These are phyloP conservation scores for Phaethornis superciliosus DNA, from an alignment of 2,113 vertebrate species.

Conservation along the genomic window DNA sequence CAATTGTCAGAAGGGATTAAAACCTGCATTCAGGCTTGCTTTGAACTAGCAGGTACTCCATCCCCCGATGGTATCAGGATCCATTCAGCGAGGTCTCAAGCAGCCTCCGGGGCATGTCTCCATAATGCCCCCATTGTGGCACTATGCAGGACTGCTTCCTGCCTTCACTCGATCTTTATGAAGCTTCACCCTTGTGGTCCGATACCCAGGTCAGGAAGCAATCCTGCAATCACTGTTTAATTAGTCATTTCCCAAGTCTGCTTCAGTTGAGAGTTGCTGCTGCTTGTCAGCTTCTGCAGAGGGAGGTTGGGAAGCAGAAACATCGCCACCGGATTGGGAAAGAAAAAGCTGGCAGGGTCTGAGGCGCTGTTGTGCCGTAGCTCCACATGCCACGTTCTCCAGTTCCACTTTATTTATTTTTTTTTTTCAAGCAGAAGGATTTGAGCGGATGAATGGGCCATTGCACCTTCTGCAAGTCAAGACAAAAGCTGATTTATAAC, in stretches of 20 bases:
- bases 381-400: background rate
- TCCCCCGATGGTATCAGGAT: slow-evolving; percentile 63
- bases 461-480: slow-evolving; percentile 23
- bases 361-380: fast-evolving
- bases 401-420: background rate
- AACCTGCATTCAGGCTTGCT: slow-evolving; percentile 65
- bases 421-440: background rate
- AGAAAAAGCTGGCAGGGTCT: background rate
- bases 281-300: background rate
- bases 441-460: background rate
- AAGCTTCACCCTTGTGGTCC: slow-evolving; percentile 60
- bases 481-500: slow-evolving; percentile 19
- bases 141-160: slow-evolving; percentile 43
- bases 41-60: slow-evolving; percentile 70
- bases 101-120: slow-evolving; percentile 62
- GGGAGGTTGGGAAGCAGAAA: background rate
- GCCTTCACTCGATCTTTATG: slow-evolving; percentile 27
- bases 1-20: slow-evolving; percentile 72
- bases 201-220: slow-evolving; percentile 60
- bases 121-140: slow-evolving; percentile 68
- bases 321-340: background rate
- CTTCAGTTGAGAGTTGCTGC: background rate
- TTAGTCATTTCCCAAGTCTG: slow-evolving; percentile 66
- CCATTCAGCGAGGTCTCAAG: slow-evolving; percentile 34
- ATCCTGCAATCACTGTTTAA: slow-evolving; percentile 64